A percentile compares a stretch with the other conserved stretches of the same genome.
phyloP scores from a whole-genome alignment of 53 echinoderm and acorn worm species.

The Zoroaster sp. region DNA sequence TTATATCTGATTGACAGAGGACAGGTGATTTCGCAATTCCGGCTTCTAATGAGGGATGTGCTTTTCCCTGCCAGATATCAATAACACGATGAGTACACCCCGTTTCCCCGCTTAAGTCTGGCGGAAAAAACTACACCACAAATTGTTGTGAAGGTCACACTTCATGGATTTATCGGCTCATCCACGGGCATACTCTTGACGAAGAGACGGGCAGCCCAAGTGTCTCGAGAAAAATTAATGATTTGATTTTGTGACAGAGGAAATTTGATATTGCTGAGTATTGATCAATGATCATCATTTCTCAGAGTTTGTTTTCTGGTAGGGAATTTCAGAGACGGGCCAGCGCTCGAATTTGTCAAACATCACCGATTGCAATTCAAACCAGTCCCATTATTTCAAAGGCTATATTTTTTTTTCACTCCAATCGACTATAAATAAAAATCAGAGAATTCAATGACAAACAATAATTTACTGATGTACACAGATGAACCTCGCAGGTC shows the following conservation, averaged over 20 bases:
- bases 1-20: slow-evolving; percentile 38
- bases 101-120: slow-evolving; percentile 25
- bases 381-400: background rate
- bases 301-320: slow-evolving; percentile 25
- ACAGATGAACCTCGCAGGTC: background rate
- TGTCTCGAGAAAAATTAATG: background rate
- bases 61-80: slow-evolving; percentile 28
- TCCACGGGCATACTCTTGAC: background rate
- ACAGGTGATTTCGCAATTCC: slow-evolving; percentile 26
- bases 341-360: slow-evolving; percentile 3
- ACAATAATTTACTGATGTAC: background rate
- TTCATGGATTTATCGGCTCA: slow-evolving; percentile 11
- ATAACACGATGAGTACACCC: slow-evolving; percentile 18
- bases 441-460: background rate
- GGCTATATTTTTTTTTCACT: background rate
- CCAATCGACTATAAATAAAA: background rate
- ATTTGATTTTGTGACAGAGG: slow-evolving; percentile 8
- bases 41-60: slow-evolving; percentile 18
- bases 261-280: slow-evolving; percentile 41
- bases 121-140: slow-evolving; percentile 45
- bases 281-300: background rate
- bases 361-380: background rate
- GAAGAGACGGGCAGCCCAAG: background rate
- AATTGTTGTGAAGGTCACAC: slow-evolving; percentile 55
- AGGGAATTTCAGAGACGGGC: background rate